Base-by-base conservation (phyloP, 2,113 vertebrate genomes). In the Dipodomys ordii region DNA sequence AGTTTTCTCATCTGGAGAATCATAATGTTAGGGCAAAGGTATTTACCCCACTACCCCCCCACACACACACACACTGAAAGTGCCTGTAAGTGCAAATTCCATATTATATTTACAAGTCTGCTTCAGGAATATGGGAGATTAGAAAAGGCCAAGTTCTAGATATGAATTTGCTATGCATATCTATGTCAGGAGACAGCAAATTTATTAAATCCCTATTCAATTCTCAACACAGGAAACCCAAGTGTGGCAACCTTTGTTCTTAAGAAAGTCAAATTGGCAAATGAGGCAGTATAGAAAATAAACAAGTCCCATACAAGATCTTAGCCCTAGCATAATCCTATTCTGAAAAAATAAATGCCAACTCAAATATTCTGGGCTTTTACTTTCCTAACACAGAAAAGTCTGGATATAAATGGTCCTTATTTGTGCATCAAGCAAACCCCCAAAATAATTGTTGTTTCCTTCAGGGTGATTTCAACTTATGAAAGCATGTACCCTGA, bases 361-460 rank as follows among this genome's bases (percentile, higher is more conserved):
- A 76, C 32, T 72, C 53, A 44, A 84, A 80, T 83, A 93, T 39
- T 93, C 79, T 74, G 7, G 82, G 32, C n/a, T 49, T 92, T 91
- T 87, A 12, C 83, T 91, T 96, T 84, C 68, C 62, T 88, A 93
- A 78, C 16, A 65, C 88, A 84, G 68, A 62, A 79, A 79, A 74
- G 30, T 77, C 49, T 95, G 74, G 25, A 72, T 81, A 72, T 72
- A 74, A 93, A 72, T 76, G 10, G 9, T 22, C 7, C 46, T 92
- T 74, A 60, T 12, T 84, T 90, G 83, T 65, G 2, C 20, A 83
- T 92, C 67, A 46, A 90, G 71, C 72, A 88, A 74, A 39, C 15
- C 90, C 84, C n/a, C 83, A 93, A 92, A 85, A 69, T 83, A 90
- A 72, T 83, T 92, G 85, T 92, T 65, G 65, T 87, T 91, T 90